Evolutionary conservation across 2,113 vertebrate species (phyloP).

Genomic region (Pituophis catenifer): DNA sequence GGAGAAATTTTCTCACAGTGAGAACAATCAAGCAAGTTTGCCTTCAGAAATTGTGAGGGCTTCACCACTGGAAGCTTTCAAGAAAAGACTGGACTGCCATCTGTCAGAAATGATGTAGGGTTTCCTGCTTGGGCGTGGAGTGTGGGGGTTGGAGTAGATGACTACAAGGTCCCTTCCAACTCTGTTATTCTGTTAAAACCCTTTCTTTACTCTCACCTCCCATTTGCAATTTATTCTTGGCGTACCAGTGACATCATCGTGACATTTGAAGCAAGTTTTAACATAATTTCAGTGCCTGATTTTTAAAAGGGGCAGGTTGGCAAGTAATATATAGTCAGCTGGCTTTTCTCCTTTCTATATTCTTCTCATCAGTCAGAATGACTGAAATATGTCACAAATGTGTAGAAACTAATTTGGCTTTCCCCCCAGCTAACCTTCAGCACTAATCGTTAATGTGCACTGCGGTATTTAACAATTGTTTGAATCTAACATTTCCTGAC

Average conservation of each 20-base stretch:
- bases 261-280: constrained; percentile 52
- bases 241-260: constrained; percentile 51
- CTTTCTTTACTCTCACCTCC: constrained; percentile 18
- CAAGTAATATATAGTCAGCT: neutral
- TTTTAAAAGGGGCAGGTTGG: neutral
- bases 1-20: too few relatives aligned
- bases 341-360: neutral
- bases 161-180: too few relatives aligned
- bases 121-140: too few relatives aligned
- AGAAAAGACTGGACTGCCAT: too few relatives aligned
- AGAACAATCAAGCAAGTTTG: too few relatives aligned
- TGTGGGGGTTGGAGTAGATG: too few relatives aligned
- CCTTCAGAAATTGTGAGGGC: too few relatives aligned
- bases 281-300: constrained; percentile 29
- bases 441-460: neutral
- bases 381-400: neutral
- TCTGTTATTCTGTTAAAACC: constrained; percentile 9
- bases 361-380: neutral
- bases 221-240: constrained; percentile 51
- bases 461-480: neutral
- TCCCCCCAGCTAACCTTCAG: neutral
- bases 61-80: too few relatives aligned
- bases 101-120: too few relatives aligned
- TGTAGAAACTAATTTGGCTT: neutral
- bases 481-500: neutral